Evolutionary conservation across 1,140 invertebrate genomes (phyloP).

Genomic region (Eriosoma lanigerum): DNA sequence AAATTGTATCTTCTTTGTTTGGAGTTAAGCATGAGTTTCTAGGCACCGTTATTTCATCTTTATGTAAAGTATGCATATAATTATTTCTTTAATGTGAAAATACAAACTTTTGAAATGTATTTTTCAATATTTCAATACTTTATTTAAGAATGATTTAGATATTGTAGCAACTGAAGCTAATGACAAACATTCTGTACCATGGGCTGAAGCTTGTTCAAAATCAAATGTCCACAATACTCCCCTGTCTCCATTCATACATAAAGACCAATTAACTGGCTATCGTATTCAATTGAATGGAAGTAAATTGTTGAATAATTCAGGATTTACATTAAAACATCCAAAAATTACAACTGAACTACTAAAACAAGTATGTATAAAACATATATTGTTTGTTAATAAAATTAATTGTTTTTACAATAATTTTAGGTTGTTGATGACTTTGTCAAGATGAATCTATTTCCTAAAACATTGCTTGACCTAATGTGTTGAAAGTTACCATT

Average conservation of each 20-base stretch:
- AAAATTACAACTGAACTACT: conserved; percentile 65
- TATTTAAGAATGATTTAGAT: conserved; percentile 68
- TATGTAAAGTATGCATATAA: conserved; percentile 41
- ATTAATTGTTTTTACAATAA: conserved; percentile 45
- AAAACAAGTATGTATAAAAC: conserved; percentile 61
- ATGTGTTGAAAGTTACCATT: conserved; percentile 38
- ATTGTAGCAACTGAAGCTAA: conserved; percentile 84
- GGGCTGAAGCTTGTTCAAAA: conserved; percentile 79
- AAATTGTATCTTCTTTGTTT: conserved; percentile 79
- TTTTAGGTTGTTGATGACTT: conserved; percentile 71
- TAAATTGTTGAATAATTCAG: conserved; percentile 64
- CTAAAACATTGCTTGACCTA: conserved; percentile 55
- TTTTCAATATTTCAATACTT: conserved; percentile 49
- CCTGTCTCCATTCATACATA: conserved; percentile 80
- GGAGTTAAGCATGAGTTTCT: conserved; percentile 69
- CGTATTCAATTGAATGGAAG: conserved; percentile 74
- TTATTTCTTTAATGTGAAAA: conserved; percentile 6
- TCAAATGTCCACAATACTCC: conserved; percentile 81
- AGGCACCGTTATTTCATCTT: conserved; percentile 26
- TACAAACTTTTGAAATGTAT: neutral
- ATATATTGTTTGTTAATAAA: neutral
- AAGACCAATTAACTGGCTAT: conserved; percentile 77
- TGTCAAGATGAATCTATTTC: conserved; percentile 72
- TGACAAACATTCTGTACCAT: conserved; percentile 86
- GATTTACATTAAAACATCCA: conserved; percentile 64